Evolutionary conservation across 2,797 vertebrate species (phyloP), one percentile per base, ranked within the genome.

Genomic region (Clarias fuscus): DNA sequence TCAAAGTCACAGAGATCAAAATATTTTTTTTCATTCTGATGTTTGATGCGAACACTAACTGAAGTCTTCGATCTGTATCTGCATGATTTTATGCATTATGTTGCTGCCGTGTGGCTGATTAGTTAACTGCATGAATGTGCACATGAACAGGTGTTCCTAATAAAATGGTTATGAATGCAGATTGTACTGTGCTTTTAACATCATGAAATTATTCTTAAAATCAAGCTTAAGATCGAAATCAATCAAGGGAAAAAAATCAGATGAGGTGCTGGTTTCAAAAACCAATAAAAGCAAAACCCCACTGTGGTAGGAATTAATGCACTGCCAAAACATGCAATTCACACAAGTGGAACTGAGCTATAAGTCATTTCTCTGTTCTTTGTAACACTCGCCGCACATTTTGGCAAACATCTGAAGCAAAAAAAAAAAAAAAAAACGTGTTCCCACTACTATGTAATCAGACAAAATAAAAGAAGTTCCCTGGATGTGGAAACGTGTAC

Each of bases 401-500:
- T 86, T 84, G 89, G 88, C 88, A 92, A 91, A 87, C 87, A 87
- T 86, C 92, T 89, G 84, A 92, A 90, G 92, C 90, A 92, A 72
- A 75, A 92, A 86, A 37, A 37, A 37, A 37, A 33, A 84, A 90
- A 91, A 91, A 90, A 91, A 91, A 89, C 86, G 81, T 84, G 89
- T 91, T 92, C 84, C 85, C 88, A 91, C 91, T 92, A 96, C 94
- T 95, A 95, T 97, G 96, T 97, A 97, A 97, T 97, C 96, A 97
- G 94, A 94, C 91, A 94, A 94, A 94, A 94, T 93, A 95, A 93
- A 93, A 96, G 94, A 95, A 95, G 93, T 94, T 94, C 92, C 94
- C 93, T 95, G 85, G 88, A 90, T 90, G 83, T 86, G 91, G 90
- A 91, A 93, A 93, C 96, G 95, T 94, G 94, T 94, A 90, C 94